A percentile compares a stretch with the other conserved stretches of the same genome.
Evolutionary conservation across 2,888 invertebrate species (phyloP).

Genomic region (Limnephilus lunatus): DNA sequence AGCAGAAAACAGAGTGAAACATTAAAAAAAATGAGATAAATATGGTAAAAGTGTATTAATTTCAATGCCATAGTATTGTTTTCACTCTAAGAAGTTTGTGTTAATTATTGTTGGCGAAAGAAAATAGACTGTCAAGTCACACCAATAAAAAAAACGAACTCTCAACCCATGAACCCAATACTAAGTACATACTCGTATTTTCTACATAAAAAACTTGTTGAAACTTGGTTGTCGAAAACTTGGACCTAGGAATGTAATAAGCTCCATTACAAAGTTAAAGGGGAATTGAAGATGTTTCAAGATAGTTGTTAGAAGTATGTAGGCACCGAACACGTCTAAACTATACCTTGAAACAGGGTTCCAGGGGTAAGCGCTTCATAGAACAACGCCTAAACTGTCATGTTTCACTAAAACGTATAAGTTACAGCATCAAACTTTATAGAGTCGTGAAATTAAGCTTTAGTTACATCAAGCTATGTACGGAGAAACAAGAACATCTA

Average conservation of each 20-base stretch:
- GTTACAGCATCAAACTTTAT: background rate
- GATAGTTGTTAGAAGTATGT: background rate
- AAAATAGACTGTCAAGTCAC: no score
- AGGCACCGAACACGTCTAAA: background rate
- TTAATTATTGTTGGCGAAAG: no score
- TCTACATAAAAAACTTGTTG: background rate
- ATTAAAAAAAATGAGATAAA: background rate
- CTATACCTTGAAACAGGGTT: background rate
- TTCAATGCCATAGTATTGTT: background rate
- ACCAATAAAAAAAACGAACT: background rate
- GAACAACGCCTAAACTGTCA: background rate
- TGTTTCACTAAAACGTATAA: background rate
- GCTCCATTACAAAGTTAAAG: background rate
- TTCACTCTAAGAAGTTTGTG: no score
- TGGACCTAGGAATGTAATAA: background rate
- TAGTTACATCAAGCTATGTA: background rate
- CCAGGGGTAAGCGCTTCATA: background rate
- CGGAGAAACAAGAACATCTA: background rate
- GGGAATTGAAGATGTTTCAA: background rate
- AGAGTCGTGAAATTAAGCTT: background rate
- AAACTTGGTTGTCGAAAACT: background rate
- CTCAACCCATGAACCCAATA: background rate
- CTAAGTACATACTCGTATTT: background rate
- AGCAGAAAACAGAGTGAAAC: no score
- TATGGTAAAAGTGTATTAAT: background rate